A percentile compares a stretch with the other conserved stretches of the same genome.
Conservation (phyloP, 2,797 vertebrate species). For the Numenius phaeopus region DNA sequence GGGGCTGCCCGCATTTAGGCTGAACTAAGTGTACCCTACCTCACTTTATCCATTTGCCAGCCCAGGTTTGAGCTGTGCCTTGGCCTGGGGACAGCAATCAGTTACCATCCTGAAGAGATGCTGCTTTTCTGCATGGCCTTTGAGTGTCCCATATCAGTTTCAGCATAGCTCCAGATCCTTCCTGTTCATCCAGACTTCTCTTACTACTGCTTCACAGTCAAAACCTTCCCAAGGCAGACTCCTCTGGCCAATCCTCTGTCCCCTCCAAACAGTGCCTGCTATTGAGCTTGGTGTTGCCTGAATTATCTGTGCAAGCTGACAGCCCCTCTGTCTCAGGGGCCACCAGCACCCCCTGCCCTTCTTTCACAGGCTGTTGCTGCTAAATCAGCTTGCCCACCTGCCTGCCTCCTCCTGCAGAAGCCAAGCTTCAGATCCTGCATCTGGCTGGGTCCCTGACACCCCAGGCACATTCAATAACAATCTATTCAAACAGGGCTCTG, state of each 20-base stretch:
- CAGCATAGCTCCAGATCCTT: not conserved
- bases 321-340: not conserved
- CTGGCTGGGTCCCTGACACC: not conserved
- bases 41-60: not conserved
- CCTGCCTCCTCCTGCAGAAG: not conserved
- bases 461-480: not conserved
- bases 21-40: not conserved
- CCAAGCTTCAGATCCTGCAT: not conserved
- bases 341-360: not conserved
- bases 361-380: not conserved
- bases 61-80: not conserved
- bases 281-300: not conserved
- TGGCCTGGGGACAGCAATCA: not conserved
- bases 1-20: not conserved
- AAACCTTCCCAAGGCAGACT: not conserved
- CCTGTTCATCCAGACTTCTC: not conserved
- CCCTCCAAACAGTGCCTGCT: not conserved
- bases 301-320: not conserved
- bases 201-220: not conserved
- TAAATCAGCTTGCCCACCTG: not conserved
- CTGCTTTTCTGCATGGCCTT: not conserved
- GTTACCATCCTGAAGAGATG: not conserved
- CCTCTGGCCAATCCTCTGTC: not conserved
- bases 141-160: not conserved
- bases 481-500: not conserved